Evolutionary conservation across 2,113 vertebrate species (phyloP), one percentile per base, ranked within the genome.

Genomic region (Ginglymostoma cirratum): DNA sequence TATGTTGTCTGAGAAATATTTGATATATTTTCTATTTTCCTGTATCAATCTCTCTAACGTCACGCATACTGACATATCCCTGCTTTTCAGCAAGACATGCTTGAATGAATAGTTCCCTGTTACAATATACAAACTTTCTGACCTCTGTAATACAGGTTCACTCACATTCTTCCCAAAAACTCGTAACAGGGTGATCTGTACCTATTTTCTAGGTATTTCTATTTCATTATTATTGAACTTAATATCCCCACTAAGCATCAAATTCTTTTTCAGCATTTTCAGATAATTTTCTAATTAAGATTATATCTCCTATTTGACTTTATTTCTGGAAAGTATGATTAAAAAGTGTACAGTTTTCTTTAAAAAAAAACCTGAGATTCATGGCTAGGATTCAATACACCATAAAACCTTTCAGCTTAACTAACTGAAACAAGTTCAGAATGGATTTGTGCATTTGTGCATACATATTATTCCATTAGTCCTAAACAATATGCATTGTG

Each of bases 121-220:
- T n/a, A 42, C 66, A 61, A 61, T 65, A 61, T 65, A 92, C 30
- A 93, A 61, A 93, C n/a, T 23, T 83, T 61, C 87, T 72, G 69
- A 76, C 67, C 94, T 95, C 45, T 27, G 69, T 48, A 95, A 95
- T 95, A 95, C 24, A 76, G 24, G 69, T 95, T 95, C 21, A 72
- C 94, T 76, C 52, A 76, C 23, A 76, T 95, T 95, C 94, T 95
- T 95, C 69, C 55, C 38, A 48, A 42, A 42, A 52, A 48, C 65
- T 72, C 15, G 94, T 27, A 34, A 72, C 76, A 0, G n/a, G 38
- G 89, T 93, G 89, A 93, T 67, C 89, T 23, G 27, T 45, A 72
- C 24, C 69, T 45, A 72, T 95, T 95, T 72, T 48, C 42, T 14
- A 52, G 42, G 17, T 30, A 95, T 76, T 95, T 72, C 24, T 24